Conservation (phyloP, 2,888 invertebrate species). For the Orthosia cruda region DNA sequence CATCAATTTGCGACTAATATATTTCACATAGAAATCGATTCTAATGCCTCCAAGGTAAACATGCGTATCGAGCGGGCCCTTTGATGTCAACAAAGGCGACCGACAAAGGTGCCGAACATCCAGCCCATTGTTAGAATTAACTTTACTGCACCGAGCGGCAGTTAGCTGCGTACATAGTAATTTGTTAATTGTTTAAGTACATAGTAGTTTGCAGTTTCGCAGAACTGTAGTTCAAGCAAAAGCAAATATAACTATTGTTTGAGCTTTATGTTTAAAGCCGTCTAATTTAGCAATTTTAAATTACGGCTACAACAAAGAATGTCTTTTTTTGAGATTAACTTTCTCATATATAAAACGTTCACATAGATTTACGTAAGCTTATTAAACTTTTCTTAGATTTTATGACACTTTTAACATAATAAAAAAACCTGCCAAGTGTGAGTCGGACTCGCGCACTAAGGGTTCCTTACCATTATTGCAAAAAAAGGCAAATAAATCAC, state of each 20-base stretch:
- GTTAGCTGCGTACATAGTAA: slow-evolving; percentile 46
- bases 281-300: slow-evolving; percentile 7
- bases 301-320: background rate
- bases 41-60: slow-evolving; percentile 80
- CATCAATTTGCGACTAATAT: slow-evolving; percentile 79
- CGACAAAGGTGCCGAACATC: slow-evolving; percentile 86
- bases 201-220: slow-evolving; percentile 45
- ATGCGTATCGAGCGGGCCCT: slow-evolving; percentile 84
- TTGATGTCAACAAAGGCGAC: slow-evolving; percentile 84
- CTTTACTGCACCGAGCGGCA: slow-evolving; percentile 68
- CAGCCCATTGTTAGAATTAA: slow-evolving; percentile 76
- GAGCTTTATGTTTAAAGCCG: slow-evolving; percentile 8
- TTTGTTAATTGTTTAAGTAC: slow-evolving; percentile 62
- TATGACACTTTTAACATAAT: background rate
- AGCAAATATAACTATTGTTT: slow-evolving; percentile 36
- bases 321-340: background rate
- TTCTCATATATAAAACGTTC: background rate
- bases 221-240: slow-evolving; percentile 26
- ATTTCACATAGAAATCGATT: slow-evolving; percentile 82
- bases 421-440: background rate
- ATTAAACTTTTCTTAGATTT: background rate
- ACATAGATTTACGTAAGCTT: background rate
- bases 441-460: no score
- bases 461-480: no score
- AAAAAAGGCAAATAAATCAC: no score